These are phyloP conservation scores for Coremacera marginata DNA, from an alignment of 2,888 invertebrate genomes.

Conservation along the genomic window DNA sequence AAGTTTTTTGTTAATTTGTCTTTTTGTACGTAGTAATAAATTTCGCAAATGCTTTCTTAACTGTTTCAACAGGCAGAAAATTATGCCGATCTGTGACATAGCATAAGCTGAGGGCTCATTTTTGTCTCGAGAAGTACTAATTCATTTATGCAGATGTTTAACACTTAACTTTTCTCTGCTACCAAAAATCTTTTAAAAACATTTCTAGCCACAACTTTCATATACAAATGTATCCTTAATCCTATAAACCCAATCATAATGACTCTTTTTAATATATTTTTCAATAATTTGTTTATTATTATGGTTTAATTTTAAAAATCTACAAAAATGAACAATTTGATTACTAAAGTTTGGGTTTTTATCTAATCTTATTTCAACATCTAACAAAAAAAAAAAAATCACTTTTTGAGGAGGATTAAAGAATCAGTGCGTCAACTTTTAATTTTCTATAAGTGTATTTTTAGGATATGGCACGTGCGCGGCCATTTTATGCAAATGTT, in stretches of 20 bases:
- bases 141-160: background rate
- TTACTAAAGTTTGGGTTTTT: too few relatives aligned
- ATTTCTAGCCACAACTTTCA: too few relatives aligned
- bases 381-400: too few relatives aligned
- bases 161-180: background rate
- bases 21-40: background rate
- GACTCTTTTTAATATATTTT: too few relatives aligned
- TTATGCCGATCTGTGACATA: background rate
- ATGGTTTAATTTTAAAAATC: too few relatives aligned
- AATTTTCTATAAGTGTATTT: background rate
- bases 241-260: too few relatives aligned
- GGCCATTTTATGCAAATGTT: conserved; percentile 18
- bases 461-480: background rate
- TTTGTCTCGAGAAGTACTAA: background rate
- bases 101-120: background rate
- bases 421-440: too few relatives aligned
- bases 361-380: too few relatives aligned
- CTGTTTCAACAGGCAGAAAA: conserved; percentile 6
- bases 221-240: too few relatives aligned
- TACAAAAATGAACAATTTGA: too few relatives aligned
- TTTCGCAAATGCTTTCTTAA: conserved; percentile 17
- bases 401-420: too few relatives aligned
- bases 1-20: background rate
- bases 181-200: background rate
- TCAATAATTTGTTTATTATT: too few relatives aligned